Evolutionary conservation across 53 echinoderm and acorn worm genomes (phyloP), one percentile per base, ranked within the genome.

Genomic region (Echinarachnius parma): DNA sequence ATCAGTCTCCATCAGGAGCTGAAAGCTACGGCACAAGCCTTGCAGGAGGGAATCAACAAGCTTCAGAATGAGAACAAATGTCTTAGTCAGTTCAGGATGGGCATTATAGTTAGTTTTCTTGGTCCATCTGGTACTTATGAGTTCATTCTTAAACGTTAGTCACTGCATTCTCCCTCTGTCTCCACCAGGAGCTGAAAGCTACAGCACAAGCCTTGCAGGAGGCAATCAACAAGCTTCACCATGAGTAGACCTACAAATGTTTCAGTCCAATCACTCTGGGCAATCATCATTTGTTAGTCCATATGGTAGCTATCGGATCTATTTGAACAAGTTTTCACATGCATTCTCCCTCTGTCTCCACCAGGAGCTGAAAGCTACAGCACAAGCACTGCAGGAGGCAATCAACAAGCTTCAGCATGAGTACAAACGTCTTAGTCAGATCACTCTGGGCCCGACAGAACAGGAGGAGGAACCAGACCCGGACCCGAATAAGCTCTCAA

Each of bases 221-320:
- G 21, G 93, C 93, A 21, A 90, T 93, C 50, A 83, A 76, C 56
- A 86, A 86, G 28, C 86, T 93, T 27, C 93, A 93, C 62, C 86
- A 90, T 53, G 93, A 93, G 63, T 93, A n/a, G n/a, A n/a, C n/a
- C n/a, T n/a, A 90, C 59, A 93, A 93, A 46, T 78, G 89, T n/a
- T 68, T 87, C 27, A 93, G 90, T 58, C 83, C 83, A 48, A 72
- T 86, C 63, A 86, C 69, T 21, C 23, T 66, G 59, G 76, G 80
- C 22, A n/a, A n/a, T n/a, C n/a, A n/a, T n/a, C n/a, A n/a, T n/a
- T n/a, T n/a, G n/a, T n/a, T n/a, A n/a, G n/a, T n/a, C n/a, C n/a
- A n/a, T n/a, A n/a, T n/a, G n/a, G n/a, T n/a, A n/a, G n/a, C n/a
- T n/a, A n/a, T n/a, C n/a, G n/a, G n/a, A n/a, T n/a, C n/a, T n/a